Conservation (phyloP, 2,888 invertebrate species). For the Gymnocheta viridis region DNA sequence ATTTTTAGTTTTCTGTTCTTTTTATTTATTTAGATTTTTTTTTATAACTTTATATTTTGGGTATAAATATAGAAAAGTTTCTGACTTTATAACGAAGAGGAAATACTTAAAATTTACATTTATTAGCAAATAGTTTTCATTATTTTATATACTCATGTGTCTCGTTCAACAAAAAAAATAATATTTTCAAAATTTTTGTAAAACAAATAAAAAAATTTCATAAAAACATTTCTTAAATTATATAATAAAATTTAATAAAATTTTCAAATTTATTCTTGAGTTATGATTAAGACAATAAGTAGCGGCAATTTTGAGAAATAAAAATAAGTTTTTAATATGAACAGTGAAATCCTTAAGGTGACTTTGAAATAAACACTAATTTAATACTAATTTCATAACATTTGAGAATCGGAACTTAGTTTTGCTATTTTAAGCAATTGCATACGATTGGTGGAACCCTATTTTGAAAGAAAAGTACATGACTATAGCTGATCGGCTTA, state of each 20-base stretch:
- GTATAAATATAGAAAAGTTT: slow-evolving; percentile 53
- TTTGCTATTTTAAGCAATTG: too few species aligned
- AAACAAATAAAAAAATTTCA: neutral
- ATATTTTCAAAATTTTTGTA: slow-evolving; percentile 1
- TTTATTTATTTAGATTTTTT: slow-evolving; percentile 31
- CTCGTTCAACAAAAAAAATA: slow-evolving; percentile 45
- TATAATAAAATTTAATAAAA: neutral
- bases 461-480: too few species aligned
- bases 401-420: too few species aligned
- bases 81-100: slow-evolving; percentile 78
- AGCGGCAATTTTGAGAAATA: too few species aligned
- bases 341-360: too few species aligned
- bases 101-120: slow-evolving; percentile 80
- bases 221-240: neutral
- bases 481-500: too few species aligned
- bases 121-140: slow-evolving; percentile 70
- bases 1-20: slow-evolving; percentile 70
- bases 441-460: too few species aligned
- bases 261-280: neutral
- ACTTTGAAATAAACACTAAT: too few species aligned
- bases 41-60: slow-evolving; percentile 24
- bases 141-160: slow-evolving; percentile 67
- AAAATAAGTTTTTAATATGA: too few species aligned
- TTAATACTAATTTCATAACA: too few species aligned
- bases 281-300: too few species aligned